Evolutionary conservation across 2,113 vertebrate species (phyloP).

Genomic region (Trogon surrucura): DNA sequence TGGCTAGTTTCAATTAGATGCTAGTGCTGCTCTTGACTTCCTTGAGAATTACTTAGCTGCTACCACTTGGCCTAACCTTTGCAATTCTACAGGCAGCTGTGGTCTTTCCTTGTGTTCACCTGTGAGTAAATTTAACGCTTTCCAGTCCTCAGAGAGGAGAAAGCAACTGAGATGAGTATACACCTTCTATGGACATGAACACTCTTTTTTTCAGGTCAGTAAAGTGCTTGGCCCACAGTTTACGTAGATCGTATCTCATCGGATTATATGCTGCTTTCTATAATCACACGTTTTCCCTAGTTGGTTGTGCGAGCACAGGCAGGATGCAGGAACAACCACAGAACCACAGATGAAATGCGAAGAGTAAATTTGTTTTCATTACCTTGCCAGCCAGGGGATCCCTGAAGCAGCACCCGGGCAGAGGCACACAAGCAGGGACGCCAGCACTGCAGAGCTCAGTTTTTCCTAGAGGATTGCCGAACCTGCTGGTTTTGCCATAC

Average conservation of each 20-base stretch:
- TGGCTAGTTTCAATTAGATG: neutral
- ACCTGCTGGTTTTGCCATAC: neutral
- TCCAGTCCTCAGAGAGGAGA: neutral
- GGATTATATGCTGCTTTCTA: neutral
- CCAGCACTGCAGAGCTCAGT: neutral
- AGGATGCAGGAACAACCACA: neutral
- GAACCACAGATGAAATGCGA: neutral
- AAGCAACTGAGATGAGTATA: neutral
- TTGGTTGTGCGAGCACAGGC: neutral
- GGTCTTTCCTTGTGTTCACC: neutral
- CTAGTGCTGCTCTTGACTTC: neutral
- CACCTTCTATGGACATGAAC: neutral
- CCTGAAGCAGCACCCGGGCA: too few relatives aligned
- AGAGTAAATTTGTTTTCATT: too few relatives aligned
- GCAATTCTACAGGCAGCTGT: neutral
- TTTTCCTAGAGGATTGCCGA: rapidly evolving
- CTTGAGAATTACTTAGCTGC: neutral
- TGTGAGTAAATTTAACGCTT: neutral
- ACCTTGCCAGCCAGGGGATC: too few relatives aligned
- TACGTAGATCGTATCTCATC: neutral
- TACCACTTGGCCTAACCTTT: neutral
- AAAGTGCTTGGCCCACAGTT: neutral
- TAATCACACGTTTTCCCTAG: neutral
- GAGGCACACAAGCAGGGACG: rapidly evolving
- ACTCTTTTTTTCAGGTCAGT: neutral